phyloP scores from a whole-genome alignment of 2,888 invertebrate species.

The Timandra comae region DNA sequence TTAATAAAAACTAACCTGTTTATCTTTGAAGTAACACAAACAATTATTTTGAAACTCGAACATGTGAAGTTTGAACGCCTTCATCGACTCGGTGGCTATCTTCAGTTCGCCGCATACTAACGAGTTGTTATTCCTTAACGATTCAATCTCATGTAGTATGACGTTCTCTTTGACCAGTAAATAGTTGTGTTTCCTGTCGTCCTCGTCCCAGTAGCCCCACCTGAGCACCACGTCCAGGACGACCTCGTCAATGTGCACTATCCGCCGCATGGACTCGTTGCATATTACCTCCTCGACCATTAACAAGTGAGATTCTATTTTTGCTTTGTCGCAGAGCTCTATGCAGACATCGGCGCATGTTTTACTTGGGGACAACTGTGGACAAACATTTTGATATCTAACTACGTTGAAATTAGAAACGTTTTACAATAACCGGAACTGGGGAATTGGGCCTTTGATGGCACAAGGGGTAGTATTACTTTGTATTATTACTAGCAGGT shows the following conservation, averaged over 20 bases:
- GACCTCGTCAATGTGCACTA: slow-evolving; percentile 86
- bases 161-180: slow-evolving; percentile 79
- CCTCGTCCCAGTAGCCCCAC: slow-evolving; percentile 93
- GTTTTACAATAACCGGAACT: too few relatives aligned
- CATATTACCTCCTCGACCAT: slow-evolving; percentile 89
- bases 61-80: slow-evolving; percentile 83
- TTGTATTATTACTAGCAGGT: too few relatives aligned
- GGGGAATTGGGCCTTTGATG: too few relatives aligned
- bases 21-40: slow-evolving; percentile 86
- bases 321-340: slow-evolving; percentile 81
- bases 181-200: slow-evolving; percentile 89
- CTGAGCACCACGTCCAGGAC: slow-evolving; percentile 82
- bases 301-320: slow-evolving; percentile 80
- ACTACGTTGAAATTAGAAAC: too few relatives aligned
- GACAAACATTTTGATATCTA: slow-evolving; percentile 3
- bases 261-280: slow-evolving; percentile 83
- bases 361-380: slow-evolving; percentile 85
- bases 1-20: slow-evolving; percentile 61
- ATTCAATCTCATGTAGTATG: slow-evolving; percentile 64
- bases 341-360: slow-evolving; percentile 85
- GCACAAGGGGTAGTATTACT: too few relatives aligned
- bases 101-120: slow-evolving; percentile 86
- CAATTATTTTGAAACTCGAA: slow-evolving; percentile 89
- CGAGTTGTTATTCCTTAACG: slow-evolving; percentile 76
- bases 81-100: slow-evolving; percentile 85